phyloP scores from a whole-genome alignment of 2,113 vertebrate species.

The Talpa occidentalis region DNA sequence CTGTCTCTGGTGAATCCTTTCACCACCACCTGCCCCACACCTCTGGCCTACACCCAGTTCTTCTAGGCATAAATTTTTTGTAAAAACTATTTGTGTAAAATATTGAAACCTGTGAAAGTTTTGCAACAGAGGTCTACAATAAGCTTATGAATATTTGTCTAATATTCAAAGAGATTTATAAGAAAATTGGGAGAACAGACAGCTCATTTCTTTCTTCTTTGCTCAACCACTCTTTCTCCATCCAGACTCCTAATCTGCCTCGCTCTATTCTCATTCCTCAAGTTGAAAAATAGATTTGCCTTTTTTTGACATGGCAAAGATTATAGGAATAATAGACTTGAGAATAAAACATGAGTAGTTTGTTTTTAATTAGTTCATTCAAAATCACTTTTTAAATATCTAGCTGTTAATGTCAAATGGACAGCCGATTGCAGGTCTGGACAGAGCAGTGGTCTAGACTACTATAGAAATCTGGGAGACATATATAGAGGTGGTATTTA shows the following conservation, averaged over 20 bases:
- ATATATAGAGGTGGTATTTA: neutral
- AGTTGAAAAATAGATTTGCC: neutral
- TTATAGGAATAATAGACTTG: neutral
- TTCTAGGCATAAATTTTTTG: no score
- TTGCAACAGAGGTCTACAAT: neutral
- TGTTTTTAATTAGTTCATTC: neutral
- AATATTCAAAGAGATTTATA: slow-evolving; percentile 23
- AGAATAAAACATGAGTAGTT: neutral
- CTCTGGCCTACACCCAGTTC: no score
- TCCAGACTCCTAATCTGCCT: neutral
- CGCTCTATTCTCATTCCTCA: neutral
- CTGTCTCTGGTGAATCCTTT: no score
- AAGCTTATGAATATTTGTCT: neutral
- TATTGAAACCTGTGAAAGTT: no score
- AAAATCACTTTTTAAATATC: neutral
- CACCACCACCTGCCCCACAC: no score
- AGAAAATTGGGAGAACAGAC: neutral
- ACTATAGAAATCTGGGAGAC: neutral
- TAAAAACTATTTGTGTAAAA: no score
- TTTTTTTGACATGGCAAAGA: neutral
- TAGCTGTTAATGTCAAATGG: neutral
- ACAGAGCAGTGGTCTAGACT: neutral
- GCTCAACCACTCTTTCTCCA: neutral
- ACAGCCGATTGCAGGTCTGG: neutral
- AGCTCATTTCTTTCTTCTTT: neutral